Base-by-base conservation (phyloP, 2,888 invertebrate species). In the Drymonia ruficornis region DNA sequence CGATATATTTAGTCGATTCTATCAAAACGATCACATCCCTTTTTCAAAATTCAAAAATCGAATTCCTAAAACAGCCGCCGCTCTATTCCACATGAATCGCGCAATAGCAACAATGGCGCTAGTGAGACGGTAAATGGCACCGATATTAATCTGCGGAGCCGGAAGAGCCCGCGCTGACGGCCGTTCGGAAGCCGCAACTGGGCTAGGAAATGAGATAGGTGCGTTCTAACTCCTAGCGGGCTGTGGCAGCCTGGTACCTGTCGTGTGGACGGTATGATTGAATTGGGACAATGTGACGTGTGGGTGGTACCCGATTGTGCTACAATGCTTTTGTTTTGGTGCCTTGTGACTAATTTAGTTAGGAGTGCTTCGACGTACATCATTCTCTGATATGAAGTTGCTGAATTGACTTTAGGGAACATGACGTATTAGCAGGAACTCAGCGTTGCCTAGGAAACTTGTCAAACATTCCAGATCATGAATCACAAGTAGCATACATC, bases 141-240 rank as follows among this genome's bases (percentile, higher is more conserved):
- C 86, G 91, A 92, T 92, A 89, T 86, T 91, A 91, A 92, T 92
- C 91, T 90, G 80, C 71, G 86, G 84, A 91, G 91, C 90, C 91
- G 91, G 91, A 91, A 83, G 84, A 79, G 83, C 79, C 81, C 79
- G 80, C 78, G 87, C 86, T 86, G 86, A 85, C 89, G 90, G 86
- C 85, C 79, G 81, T 83, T 87, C 91, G 90, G 91, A 91, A 89
- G 74, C 88, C 84, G 79, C 89, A 87, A 90, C 91, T 89, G 91
- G 88, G 90, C 88, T 91, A 90, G 91, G 91, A 92, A 91, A 92
- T 91, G 91, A 91, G 91, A 91, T 92, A 91, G 89, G 82, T 86
- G 84, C 83, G 79, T 82, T 76, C 81, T 83, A 87, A 81, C 86
- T 85, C 77, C 81, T 80, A 74, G 74, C 73, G 73, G 75, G 77